phyloP scores from a whole-genome alignment of 2,888 invertebrate species.

The Polydesmus complanatus region DNA sequence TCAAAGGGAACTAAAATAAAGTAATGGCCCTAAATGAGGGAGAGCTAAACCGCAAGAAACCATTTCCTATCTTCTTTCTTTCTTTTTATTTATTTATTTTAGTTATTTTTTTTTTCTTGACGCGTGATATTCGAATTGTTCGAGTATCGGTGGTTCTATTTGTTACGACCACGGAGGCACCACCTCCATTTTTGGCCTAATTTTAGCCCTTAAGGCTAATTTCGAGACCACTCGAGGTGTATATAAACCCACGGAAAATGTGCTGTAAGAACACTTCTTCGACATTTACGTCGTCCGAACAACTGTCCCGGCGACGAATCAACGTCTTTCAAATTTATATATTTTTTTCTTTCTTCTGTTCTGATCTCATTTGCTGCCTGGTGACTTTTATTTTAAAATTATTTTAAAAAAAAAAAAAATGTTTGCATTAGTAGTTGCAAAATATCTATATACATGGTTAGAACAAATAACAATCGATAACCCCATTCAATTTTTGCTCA shows the following conservation, averaged over 20 bases:
- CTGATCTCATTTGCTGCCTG: no score
- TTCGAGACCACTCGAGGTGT: background rate
- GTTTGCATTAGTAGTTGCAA: background rate
- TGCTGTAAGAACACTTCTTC: background rate
- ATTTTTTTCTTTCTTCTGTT: no score
- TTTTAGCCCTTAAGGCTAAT: background rate
- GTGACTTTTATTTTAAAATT: no score
- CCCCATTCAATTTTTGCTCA: no score
- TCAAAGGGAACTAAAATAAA: no score
- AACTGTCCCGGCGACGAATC: no score
- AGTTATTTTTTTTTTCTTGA: no score
- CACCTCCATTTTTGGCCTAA: background rate
- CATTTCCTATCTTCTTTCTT: background rate
- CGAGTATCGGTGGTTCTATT: background rate
- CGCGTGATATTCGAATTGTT: background rate
- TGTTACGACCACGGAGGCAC: background rate
- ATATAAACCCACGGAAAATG: background rate
- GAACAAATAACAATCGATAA: no score
- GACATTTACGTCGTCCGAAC: no score
- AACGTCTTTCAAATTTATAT: no score
- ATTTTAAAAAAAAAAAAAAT: background rate
- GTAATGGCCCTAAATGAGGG: background rate
- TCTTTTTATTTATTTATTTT: no score
- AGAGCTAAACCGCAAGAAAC: background rate
- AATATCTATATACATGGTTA: no score